Base-by-base conservation (phyloP, 2,888 invertebrate species). In the Harpalus rubripes region DNA sequence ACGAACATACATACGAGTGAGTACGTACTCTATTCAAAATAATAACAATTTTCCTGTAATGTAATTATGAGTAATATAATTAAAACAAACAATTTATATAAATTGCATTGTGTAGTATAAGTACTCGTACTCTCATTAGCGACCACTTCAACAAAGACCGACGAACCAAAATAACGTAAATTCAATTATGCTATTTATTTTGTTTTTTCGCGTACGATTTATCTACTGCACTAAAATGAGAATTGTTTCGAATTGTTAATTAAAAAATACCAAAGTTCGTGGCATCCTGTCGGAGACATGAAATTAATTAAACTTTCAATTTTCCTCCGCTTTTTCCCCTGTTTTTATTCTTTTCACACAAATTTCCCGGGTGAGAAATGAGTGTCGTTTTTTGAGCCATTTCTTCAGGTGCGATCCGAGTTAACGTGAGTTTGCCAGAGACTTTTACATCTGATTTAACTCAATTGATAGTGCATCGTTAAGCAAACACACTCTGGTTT, bases 401-500 rank as follows among this genome's bases (percentile, higher is more conserved):
- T 80, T 80, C 80, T 80, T 61, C 61, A 80, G 80, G 61, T 80
- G 78, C 78, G 26, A 78, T 56, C 56, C 26, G n/a, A 80, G 80
- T 39, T 80, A 80, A 80, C 61, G 61, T 18, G 59, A 61, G 61
- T 80, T 80, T 80, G 12, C 80, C 80, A 80, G 18, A 16, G 61
- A 80, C 80, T 80, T 80, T 80, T 80, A 80, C 80, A 80, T 80
- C 80, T 80, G 80, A 80, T 80, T 80, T 80, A 80, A 80, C 80
- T 80, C 80, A 80, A 80, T 80, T 80, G 80, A 80, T 80, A 80
- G 80, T 80, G 61, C 80, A 63, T 80, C 80, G 80, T 80, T 80
- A 80, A 80, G 80, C 80, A 61, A 80, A 80, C 80, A 80, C 80
- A 16, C 61, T 41, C 41, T 80, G 39, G 32, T 80, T 80, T 80